Conservation (phyloP, 2,797 vertebrate genomes). For the Myiothlypis chrysogaster region DNA sequence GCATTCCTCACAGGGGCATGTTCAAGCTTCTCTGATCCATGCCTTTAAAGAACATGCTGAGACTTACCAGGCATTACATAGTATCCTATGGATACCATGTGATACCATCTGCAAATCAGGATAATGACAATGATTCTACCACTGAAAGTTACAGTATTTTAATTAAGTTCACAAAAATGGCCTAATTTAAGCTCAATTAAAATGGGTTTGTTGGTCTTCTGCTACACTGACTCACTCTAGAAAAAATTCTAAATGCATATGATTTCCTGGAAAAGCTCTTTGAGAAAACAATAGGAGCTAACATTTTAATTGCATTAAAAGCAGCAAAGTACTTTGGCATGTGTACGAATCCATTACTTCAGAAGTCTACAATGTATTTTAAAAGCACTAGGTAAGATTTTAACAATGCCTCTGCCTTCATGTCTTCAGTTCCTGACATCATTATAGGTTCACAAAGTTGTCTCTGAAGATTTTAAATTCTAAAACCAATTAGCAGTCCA, state of each 20-base stretch:
- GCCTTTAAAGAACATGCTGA: neutral
- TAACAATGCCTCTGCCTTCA: neutral
- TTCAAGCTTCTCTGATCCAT: neutral
- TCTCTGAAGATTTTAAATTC: neutral
- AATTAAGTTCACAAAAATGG: neutral
- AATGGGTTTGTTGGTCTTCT: neutral
- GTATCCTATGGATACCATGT: neutral
- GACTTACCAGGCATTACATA: neutral
- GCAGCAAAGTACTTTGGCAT: neutral
- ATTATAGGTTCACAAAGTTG: neutral
- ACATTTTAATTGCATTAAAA: constrained; percentile 22
- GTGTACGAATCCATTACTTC: constrained; percentile 4
- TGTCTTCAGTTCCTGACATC: neutral
- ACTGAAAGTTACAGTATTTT: neutral
- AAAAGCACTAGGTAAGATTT: neutral
- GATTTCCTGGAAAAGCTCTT: neutral
- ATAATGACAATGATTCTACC: neutral
- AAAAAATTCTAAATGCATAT: neutral
- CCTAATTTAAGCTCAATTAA: constrained; percentile 13
- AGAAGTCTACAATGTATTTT: neutral
- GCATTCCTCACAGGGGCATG: neutral
- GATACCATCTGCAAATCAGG: neutral
- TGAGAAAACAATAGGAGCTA: constrained; percentile 12
- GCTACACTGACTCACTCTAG: neutral
- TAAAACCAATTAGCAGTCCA: neutral